Conservation (phyloP, 2,113 vertebrate genomes). For the Tringa solitaria region DNA sequence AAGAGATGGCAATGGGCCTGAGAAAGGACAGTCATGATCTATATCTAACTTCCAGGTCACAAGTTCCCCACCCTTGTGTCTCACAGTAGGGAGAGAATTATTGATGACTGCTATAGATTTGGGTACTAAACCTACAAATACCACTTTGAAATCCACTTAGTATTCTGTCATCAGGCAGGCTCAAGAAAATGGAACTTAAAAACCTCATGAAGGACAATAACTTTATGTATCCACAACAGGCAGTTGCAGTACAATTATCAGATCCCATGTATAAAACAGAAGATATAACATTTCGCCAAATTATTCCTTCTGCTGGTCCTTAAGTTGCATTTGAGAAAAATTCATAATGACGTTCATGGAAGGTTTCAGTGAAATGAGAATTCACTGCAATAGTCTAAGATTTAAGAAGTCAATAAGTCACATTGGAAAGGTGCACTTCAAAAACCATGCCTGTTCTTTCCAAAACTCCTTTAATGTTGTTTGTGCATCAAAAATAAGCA, state of each 20-base stretch:
- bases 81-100: not conserved
- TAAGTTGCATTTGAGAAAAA: not conserved
- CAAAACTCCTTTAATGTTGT: not conserved
- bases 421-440: not conserved
- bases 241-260: not conserved
- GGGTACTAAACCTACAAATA: not conserved
- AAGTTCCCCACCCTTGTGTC: not conserved
- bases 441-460: not conserved
- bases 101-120: not conserved
- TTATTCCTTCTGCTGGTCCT: not conserved
- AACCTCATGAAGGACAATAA: rapidly evolving
- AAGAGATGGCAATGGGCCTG: not conserved
- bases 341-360: not conserved
- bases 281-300: not conserved
- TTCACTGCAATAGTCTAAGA: not conserved
- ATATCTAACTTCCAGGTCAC: not conserved
- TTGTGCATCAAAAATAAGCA: not conserved
- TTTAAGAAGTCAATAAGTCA: not conserved
- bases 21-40: not conserved
- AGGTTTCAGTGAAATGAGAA: not conserved
- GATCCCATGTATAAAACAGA: not conserved
- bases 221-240: not conserved
- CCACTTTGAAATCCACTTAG: not conserved
- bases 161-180: not conserved
- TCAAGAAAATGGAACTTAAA: not conserved